Percentiles rank a stretch among this genome's conserved stretches.
Conservation (phyloP, 2,888 invertebrate genomes). For the Hipparchia sbordonii region DNA sequence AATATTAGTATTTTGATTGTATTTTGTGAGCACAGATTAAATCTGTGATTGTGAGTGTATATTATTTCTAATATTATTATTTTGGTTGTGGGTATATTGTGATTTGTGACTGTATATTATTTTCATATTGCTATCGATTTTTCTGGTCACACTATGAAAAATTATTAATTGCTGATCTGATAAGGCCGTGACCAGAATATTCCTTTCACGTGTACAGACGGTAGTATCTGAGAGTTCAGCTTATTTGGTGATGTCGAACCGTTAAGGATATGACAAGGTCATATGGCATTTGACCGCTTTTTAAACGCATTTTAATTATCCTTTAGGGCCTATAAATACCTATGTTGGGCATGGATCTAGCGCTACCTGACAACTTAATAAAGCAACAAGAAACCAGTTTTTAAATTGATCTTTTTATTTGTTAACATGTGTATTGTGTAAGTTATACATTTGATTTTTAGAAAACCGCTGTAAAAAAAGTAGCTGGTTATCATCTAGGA, state of each 20-base stretch:
- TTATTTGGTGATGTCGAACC: slow-evolving; percentile 34
- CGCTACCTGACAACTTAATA: not conserved
- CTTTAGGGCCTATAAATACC: slow-evolving; percentile 13
- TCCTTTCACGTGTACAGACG: slow-evolving; percentile 26
- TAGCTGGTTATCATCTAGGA: too few relatives aligned
- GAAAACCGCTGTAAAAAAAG: not conserved
- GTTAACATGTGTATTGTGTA: not conserved
- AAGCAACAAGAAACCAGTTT: not conserved
- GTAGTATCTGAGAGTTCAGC: slow-evolving; percentile 27
- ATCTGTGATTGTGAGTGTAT: too few relatives aligned
- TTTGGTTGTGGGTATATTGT: too few relatives aligned
- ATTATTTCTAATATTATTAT: too few relatives aligned
- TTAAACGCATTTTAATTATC: slow-evolving; percentile 34
- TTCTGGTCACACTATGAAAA: slow-evolving; percentile 13
- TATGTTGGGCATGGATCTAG: not conserved
- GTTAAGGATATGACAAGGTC: slow-evolving; percentile 27
- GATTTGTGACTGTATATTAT: too few relatives aligned
- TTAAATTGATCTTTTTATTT: not conserved
- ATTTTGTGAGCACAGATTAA: too few relatives aligned
- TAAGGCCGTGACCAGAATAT: slow-evolving; percentile 26
- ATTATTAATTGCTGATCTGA: slow-evolving; percentile 27
- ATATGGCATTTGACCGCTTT: slow-evolving; percentile 33
- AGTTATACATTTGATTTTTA: not conserved
- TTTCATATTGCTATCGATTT: not conserved
- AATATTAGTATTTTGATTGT: too few relatives aligned